Evolutionary conservation across 2,113 vertebrate species (phyloP).

Genomic region (Ellobius talpinus): DNA sequence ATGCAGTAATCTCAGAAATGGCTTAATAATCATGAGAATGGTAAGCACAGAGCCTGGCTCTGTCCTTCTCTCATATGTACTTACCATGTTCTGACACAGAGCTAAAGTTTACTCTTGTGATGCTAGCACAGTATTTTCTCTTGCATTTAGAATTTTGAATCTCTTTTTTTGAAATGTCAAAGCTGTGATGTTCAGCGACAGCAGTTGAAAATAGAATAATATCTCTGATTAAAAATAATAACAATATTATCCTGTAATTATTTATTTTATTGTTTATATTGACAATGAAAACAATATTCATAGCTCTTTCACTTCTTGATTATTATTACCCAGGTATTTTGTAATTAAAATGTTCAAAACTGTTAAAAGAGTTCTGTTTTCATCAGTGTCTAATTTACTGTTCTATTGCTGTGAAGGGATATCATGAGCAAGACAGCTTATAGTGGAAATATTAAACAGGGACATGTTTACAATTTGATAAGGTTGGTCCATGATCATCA

Average conservation of each 20-base stretch:
- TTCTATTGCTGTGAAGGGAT: not conserved
- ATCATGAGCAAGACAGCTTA: not conserved
- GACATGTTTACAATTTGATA: not conserved
- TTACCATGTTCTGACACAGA: not conserved
- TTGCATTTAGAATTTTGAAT: not conserved
- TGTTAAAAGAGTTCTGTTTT: not conserved
- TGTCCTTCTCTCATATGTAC: too few relatives aligned
- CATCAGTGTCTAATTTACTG: not conserved
- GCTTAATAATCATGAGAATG: not conserved
- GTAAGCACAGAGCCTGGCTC: not conserved
- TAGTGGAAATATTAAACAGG: not conserved
- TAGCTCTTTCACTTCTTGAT: not conserved
- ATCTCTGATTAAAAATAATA: not conserved
- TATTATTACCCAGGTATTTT: not conserved
- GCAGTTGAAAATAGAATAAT: not conserved
- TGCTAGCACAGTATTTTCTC: not conserved
- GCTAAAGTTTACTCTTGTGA: not conserved
- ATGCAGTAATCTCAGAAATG: not conserved
- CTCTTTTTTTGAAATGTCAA: not conserved
- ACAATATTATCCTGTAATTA: not conserved
- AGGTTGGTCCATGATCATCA: not conserved
- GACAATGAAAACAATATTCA: not conserved
- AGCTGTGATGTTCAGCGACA: not conserved
- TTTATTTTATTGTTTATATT: not conserved
- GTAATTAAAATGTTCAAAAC: constrained; percentile 20